phyloP scores from a whole-genome alignment of 2,113 vertebrate species.

The Tamias sibiricus region DNA sequence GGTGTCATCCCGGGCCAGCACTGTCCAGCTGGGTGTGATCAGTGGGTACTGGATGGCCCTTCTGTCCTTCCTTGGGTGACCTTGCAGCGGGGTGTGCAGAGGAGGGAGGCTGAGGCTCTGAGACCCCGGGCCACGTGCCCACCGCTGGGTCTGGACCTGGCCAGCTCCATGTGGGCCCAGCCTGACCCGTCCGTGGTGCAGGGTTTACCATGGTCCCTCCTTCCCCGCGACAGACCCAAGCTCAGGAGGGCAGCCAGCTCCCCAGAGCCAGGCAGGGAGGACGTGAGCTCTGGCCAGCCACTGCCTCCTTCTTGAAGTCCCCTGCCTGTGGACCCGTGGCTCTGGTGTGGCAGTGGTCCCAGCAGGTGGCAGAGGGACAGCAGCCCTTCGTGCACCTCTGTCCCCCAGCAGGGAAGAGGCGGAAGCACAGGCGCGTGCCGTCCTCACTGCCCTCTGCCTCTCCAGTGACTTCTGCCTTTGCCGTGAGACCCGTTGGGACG shows the following conservation, averaged over 20 bases:
- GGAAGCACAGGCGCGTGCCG: neutral
- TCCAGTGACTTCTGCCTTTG: neutral
- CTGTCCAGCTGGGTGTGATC: neutral
- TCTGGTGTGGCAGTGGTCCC: fast-evolving
- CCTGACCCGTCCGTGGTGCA: no score
- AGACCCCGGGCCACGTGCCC: fast-evolving
- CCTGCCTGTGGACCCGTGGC: neutral
- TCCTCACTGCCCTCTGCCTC: neutral
- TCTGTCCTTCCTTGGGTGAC: neutral
- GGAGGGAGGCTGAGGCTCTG: no score
- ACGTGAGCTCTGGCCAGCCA: fast-evolving
- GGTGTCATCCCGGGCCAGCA: fast-evolving
- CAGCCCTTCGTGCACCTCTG: neutral
- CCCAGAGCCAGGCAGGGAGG: fast-evolving
- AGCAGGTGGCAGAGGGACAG: fast-evolving
- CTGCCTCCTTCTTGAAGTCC: neutral
- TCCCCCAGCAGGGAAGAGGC: neutral
- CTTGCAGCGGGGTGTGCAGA: neutral
- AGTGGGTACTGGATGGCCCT: neutral
- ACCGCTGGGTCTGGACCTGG: neutral
- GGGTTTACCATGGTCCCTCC: no score
- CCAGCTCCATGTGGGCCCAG: neutral
- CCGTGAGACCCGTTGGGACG: neutral
- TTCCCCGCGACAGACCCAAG: no score
- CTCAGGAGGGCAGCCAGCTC: no score